phyloP scores from a whole-genome alignment of 2,113 vertebrate genomes.

The Lonchura striata region DNA sequence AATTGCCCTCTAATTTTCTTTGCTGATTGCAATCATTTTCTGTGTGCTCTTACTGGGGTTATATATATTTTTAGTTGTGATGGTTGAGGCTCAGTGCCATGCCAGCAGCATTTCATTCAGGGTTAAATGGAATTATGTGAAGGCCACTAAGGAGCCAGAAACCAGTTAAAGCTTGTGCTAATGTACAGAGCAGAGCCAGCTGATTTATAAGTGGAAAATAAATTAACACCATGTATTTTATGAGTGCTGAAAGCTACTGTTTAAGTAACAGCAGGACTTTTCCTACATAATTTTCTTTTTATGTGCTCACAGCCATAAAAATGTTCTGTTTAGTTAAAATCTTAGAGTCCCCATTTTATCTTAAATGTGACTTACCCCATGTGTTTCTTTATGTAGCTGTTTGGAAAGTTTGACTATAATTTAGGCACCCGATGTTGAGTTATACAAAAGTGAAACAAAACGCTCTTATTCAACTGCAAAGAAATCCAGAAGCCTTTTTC shows the following conservation, averaged over 20 bases:
- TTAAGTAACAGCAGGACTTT: constrained; percentile 21
- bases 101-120: neutral
- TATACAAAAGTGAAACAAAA: constrained; percentile 52
- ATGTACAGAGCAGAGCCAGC: neutral
- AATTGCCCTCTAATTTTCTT: neutral
- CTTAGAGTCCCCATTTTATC: neutral
- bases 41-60: neutral
- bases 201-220: constrained; percentile 24
- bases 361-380: neutral
- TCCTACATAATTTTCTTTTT: neutral
- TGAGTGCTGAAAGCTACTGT: constrained; percentile 31
- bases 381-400: constrained; percentile 29
- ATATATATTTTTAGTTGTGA: neutral
- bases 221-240: neutral
- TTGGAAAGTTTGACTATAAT: constrained; percentile 34
- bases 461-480: neutral
- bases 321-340: constrained; percentile 31
- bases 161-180: neutral
- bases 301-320: neutral
- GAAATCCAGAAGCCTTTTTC: constrained; percentile 44
- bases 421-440: constrained; percentile 10
- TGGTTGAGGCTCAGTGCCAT: neutral
- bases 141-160: neutral
- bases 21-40: neutral
- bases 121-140: neutral